Percentiles rank a stretch among this genome's conserved stretches.
phyloP scores from a whole-genome alignment of 2,797 vertebrate genomes.

The Sebastiscus tertius region DNA sequence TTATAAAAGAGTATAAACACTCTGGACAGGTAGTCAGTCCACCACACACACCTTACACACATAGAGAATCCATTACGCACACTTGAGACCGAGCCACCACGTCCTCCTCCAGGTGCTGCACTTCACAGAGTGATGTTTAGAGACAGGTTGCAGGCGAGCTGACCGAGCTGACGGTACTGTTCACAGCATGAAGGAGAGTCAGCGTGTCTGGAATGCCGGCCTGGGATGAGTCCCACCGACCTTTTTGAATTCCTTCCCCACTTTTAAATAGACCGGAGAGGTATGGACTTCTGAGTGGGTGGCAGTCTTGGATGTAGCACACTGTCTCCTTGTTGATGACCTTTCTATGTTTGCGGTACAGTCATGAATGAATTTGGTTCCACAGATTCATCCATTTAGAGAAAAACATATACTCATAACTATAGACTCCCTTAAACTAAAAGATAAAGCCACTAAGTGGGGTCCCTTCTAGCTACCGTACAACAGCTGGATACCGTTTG shows the following conservation, averaged over 20 bases:
- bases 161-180: conserved; percentile 47
- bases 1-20: neutral
- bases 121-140: conserved; percentile 49
- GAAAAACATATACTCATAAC: no score
- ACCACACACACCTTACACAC: neutral
- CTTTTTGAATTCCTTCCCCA: conserved; percentile 74
- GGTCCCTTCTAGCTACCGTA: neutral
- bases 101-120: conserved; percentile 31
- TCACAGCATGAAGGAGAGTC: conserved; percentile 54
- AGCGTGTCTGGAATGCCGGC: conserved; percentile 66
- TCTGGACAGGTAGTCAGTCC: neutral
- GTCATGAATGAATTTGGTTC: neutral
- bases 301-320: conserved; percentile 31
- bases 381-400: neutral
- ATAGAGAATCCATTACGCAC: neutral
- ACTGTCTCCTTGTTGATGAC: conserved; percentile 39
- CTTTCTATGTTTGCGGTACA: conserved; percentile 23
- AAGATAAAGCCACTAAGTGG: neutral
- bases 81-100: no score
- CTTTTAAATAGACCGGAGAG: conserved; percentile 78
- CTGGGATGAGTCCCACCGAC: conserved; percentile 63
- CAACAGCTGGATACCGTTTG: no score
- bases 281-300: conserved; percentile 39
- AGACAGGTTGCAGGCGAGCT: conserved; percentile 52
- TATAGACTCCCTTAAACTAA: neutral